Conservation (phyloP, 2,888 invertebrate species). For the Drosophila atroscutellata region DNA sequence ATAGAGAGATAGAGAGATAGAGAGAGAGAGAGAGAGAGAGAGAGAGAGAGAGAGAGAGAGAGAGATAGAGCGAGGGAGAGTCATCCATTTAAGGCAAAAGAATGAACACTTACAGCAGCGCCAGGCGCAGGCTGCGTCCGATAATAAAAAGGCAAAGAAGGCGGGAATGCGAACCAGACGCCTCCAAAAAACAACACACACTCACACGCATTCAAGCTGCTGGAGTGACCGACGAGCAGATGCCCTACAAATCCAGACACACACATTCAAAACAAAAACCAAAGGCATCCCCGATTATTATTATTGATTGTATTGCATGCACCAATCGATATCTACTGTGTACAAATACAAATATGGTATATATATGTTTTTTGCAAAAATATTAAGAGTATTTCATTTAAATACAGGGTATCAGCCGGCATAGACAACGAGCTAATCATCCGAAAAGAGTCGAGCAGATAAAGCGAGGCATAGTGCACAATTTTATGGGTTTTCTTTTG, state of each 20-base stretch:
- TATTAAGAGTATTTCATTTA: too few relatives aligned
- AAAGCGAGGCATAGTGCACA: slow-evolving; percentile 44
- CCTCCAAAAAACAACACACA: slow-evolving; percentile 31
- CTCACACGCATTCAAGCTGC: neutral
- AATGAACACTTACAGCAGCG: slow-evolving; percentile 63
- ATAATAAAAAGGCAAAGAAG: slow-evolving; percentile 46
- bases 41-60: neutral
- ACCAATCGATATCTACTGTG: neutral
- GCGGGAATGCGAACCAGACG: slow-evolving; percentile 52
- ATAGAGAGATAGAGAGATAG: neutral
- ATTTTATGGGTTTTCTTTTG: slow-evolving; percentile 26
- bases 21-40: neutral
- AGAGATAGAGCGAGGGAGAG: neutral
- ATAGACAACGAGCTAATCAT: slow-evolving; percentile 1
- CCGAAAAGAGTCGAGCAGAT: slow-evolving; percentile 9
- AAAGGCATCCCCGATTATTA: too few relatives aligned
- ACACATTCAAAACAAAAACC: neutral
- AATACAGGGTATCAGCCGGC: slow-evolving; percentile 20
- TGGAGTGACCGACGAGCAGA: neutral
- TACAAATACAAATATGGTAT: neutral
- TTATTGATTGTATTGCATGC: too few relatives aligned
- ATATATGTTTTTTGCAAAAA: too few relatives aligned
- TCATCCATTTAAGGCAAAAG: slow-evolving; percentile 61
- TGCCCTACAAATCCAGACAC: slow-evolving; percentile 2
- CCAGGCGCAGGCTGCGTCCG: slow-evolving; percentile 45